Evolutionary conservation across 1,140 invertebrate genomes (phyloP), one percentile per base, ranked within the genome.

Genomic region (Brachionus koreanus): DNA sequence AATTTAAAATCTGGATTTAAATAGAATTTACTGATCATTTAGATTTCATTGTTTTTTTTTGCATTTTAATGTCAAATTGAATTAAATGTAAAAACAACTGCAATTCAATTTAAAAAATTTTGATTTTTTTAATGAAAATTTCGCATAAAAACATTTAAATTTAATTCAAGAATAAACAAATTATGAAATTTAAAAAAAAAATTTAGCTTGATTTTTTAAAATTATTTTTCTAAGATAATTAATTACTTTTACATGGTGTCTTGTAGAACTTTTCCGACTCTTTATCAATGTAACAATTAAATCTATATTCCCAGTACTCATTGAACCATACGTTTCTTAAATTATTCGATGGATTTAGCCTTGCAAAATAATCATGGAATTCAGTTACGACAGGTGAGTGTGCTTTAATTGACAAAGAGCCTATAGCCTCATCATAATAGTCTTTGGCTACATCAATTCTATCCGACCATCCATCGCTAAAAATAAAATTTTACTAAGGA

Each of bases 391-490:
- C 90, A 0, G 92, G 92, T 3, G 93, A 93, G 33, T 46, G 23
- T 19, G 67, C 82, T 67, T 82, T 82, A 33, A 94, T 91, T 25
- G 93, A 92, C 75, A 94, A 89, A 39, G 92, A 92, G 19, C 93
- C 93, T 83, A 90, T 90, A n/a, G 93, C 93, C 84, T 92, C 90
- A 39, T 89, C 87, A 86, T 94, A 92, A 63, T 91, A 88, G 16
- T 89, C 90, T 83, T 91, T 87, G 1, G 92, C 92, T n/a, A 94
- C 93, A 84, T 94, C 93, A n/a, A 89, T 88, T 65, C 93, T 88
- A 85, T 93, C 92, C 0, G 92, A 92, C 93, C 92, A 93, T 46
- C 92, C 92, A 85, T 93, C 93, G 86, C 92, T 93, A 85, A 65
- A 86, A 25, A 86, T 16, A 9, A 25, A n/a, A 46, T 72, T 76